Percentiles rank a stretch among this genome's conserved stretches.
Conservation (phyloP, 2,888 invertebrate genomes). For the Matsumyia berberina region DNA sequence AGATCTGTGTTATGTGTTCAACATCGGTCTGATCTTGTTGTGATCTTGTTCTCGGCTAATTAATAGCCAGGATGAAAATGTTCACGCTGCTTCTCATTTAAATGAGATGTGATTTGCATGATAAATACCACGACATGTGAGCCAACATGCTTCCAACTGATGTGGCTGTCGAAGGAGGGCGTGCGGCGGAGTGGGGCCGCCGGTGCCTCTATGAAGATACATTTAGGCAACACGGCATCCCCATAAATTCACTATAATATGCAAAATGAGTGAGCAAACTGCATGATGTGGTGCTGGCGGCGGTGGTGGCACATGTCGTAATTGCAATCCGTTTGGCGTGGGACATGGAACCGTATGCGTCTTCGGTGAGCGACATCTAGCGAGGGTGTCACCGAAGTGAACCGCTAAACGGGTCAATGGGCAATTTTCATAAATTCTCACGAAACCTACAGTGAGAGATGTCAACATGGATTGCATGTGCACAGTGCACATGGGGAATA, state of each 20-base stretch:
- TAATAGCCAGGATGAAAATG: conserved; percentile 77
- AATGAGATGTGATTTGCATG: conserved; percentile 77
- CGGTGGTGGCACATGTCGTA: conserved; percentile 50
- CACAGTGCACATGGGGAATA: conserved; percentile 7
- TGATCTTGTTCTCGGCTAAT: conserved; percentile 78
- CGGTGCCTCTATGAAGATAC: conserved; percentile 2
- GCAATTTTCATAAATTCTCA: conserved; percentile 47
- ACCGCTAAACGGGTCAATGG: conserved; percentile 46
- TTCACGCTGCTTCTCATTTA: conserved; percentile 77
- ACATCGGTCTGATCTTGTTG: conserved; percentile 77
- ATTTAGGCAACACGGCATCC: conserved; percentile 24
- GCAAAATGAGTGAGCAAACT: background rate
- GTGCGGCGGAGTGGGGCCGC: background rate
- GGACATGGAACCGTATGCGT: conserved; percentile 40
- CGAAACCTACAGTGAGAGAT: background rate
- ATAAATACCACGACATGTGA: conserved; percentile 76
- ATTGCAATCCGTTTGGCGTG: conserved; percentile 32
- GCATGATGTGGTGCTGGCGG: conserved; percentile 17
- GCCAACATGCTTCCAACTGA: conserved; percentile 63
- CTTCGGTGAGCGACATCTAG: conserved; percentile 40
- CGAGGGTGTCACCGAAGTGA: conserved; percentile 10
- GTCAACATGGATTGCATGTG: background rate
- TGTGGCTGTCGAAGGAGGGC: conserved; percentile 1
- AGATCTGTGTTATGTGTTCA: conserved; percentile 67
- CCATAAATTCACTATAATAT: background rate